Evolutionary conservation across 1,140 invertebrate species (phyloP).

Genomic region (Ips nitidus): DNA sequence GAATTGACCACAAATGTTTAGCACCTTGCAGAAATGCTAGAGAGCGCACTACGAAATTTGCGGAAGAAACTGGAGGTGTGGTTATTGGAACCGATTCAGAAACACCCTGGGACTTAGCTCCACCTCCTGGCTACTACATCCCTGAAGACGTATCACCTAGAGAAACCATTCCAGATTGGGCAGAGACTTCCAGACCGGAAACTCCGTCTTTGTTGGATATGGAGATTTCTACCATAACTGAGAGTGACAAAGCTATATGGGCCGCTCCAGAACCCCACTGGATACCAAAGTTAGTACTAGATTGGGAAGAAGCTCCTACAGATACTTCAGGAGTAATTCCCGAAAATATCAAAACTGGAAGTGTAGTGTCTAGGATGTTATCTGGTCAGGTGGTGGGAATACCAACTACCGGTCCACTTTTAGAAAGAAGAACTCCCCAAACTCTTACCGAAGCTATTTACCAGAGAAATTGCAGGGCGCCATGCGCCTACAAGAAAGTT

Average conservation of each 20-base stretch:
- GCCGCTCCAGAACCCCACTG: slow-evolving; percentile 1
- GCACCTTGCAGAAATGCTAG: slow-evolving; percentile 25
- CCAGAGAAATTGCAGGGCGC: slow-evolving; percentile 16
- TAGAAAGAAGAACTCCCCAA: slow-evolving; percentile 9
- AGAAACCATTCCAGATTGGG: slow-evolving; percentile 14
- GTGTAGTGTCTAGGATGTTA: slow-evolving; percentile 18
- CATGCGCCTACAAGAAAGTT: slow-evolving; percentile 8
- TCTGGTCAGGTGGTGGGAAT: slow-evolving; percentile 22
- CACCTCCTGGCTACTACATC: slow-evolving; percentile 22
- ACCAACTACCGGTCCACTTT: neutral
- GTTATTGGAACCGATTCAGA: slow-evolving; percentile 9
- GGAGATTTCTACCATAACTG: neutral
- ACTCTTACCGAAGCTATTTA: slow-evolving; percentile 25
- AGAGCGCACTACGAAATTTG: slow-evolving; percentile 24
- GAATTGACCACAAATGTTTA: slow-evolving; percentile 16
- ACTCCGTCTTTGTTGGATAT: slow-evolving; percentile 4
- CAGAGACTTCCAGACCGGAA: neutral
- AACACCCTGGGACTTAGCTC: slow-evolving; percentile 15
- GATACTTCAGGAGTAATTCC: too few species aligned
- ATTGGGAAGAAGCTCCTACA: too few species aligned
- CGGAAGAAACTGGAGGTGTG: slow-evolving; percentile 31
- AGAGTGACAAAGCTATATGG: slow-evolving; percentile 18
- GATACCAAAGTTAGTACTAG: neutral
- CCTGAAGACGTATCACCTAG: slow-evolving; percentile 13
- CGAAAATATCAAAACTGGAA: neutral